A percentile compares a stretch with the other conserved stretches of the same genome.
phyloP scores from a whole-genome alignment of 2,888 invertebrate species.

The Cryptocephalus moraei region DNA sequence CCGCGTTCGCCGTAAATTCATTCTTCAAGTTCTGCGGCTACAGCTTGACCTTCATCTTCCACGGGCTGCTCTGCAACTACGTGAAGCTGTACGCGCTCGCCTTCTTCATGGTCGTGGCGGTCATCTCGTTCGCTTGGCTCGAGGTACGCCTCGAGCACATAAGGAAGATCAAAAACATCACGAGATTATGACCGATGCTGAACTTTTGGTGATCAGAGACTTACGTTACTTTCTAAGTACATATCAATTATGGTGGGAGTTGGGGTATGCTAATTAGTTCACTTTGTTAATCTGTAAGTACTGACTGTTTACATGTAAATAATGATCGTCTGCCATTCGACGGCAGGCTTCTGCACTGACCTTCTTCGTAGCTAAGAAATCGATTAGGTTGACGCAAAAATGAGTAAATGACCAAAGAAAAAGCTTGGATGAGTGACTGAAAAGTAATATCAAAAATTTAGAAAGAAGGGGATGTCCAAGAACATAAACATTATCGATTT shows the following conservation, averaged over 20 bases:
- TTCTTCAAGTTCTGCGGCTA: slow-evolving; percentile 50
- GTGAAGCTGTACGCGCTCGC: slow-evolving; percentile 41
- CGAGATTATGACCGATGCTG: slow-evolving; percentile 35
- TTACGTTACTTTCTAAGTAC: slow-evolving; percentile 4
- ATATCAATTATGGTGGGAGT: slow-evolving; percentile 11
- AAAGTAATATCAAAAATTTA: too few species aligned
- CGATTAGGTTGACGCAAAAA: too few species aligned
- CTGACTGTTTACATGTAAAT: too few species aligned
- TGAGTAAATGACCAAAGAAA: too few species aligned
- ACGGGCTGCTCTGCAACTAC: slow-evolving; percentile 50
- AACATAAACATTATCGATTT: too few species aligned
- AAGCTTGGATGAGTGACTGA: too few species aligned
- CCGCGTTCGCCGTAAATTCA: slow-evolving; percentile 42
- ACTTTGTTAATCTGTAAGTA: too few species aligned
- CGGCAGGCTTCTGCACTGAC: too few species aligned
- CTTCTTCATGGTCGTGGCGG: slow-evolving; percentile 40
- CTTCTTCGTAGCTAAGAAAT: too few species aligned
- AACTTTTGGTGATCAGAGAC: slow-evolving; percentile 24
- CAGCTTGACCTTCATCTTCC: slow-evolving; percentile 52
- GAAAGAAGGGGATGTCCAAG: too few species aligned
- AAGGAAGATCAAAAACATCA: slow-evolving; percentile 31
- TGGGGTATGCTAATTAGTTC: too few species aligned
- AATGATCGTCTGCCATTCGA: too few species aligned
- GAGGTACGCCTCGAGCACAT: slow-evolving; percentile 39
- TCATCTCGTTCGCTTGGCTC: slow-evolving; percentile 45